Percentiles rank a stretch among this genome's conserved stretches.
Conservation (phyloP, 2,113 vertebrate genomes). For the Salminus brasiliensis region DNA sequence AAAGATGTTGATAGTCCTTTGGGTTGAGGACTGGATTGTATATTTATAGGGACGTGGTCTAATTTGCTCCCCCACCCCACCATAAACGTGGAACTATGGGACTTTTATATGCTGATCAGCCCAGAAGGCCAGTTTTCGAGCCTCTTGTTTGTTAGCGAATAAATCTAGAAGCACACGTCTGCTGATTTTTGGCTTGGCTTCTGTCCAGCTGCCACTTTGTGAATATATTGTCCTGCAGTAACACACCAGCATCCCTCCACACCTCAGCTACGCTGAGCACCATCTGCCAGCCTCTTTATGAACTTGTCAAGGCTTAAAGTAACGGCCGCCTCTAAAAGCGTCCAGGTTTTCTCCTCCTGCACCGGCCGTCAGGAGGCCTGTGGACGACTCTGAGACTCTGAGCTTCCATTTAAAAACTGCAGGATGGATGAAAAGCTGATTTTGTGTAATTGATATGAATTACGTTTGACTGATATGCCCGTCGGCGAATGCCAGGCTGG, state of each 20-base stretch:
- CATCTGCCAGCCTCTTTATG: conserved; percentile 38
- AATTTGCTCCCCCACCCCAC: conserved; percentile 9
- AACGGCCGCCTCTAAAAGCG: background rate
- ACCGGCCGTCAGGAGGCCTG: background rate
- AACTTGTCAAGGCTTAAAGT: conserved; percentile 16
- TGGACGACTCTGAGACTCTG: background rate
- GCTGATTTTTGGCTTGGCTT: conserved; percentile 2
- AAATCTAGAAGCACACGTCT: conserved; percentile 14
- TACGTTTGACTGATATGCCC: background rate
- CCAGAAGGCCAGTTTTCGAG: background rate
- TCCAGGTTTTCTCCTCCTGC: background rate
- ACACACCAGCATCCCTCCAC: conserved; percentile 13
- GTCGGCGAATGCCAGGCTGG: background rate
- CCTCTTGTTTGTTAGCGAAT: conserved; percentile 17
- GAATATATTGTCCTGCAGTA: conserved; percentile 27
- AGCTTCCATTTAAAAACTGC: background rate
- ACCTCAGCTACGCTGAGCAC: conserved; percentile 3
- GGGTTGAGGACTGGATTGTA: background rate
- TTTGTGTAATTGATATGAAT: background rate
- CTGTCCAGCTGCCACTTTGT: background rate
- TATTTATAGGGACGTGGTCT: background rate
- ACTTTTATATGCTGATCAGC: conserved; percentile 1
- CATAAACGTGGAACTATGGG: background rate
- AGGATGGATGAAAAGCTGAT: background rate
- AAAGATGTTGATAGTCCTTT: background rate